Evolutionary conservation across 2,113 vertebrate species (phyloP), one percentile per base, ranked within the genome.

Genomic region (Theristicus caerulescens): DNA sequence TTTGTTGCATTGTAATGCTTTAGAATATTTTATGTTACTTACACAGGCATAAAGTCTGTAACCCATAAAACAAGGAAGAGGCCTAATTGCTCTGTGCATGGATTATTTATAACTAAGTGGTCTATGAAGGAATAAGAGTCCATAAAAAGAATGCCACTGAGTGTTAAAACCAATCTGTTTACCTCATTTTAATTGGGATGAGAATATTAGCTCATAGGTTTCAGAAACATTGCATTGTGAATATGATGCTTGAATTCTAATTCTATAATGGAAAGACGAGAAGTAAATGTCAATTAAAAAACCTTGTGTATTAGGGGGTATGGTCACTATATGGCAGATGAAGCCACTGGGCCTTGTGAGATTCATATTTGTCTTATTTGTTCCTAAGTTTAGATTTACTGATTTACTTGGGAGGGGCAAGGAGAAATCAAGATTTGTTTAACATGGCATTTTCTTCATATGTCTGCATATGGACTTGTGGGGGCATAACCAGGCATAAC

Each of bases 61-160:
- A 94, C 52, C 22, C 55, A 81, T 79, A 96, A 95, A 96, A 85
- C 58, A 69, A 89, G 27, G 58, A 96, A 94, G 79, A 84, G 26
- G n/a, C 66, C 83, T 95, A 96, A 97, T 94, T 96, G 82, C 90
- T 83, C 59, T 90, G 5, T 95, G 62, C 72, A 91, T 67, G 73
- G 92, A 88, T 97, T 97, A 96, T 97, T 98, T 97, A 96, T 83
- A 94, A 54, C 74, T 76, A 47, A 94, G 90, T 88, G 52, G 69
- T 92, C 80, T 96, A 42, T 66, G 93, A 97, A 95, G 64, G 87
- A 94, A 65, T 82, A 36, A 74, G 59, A 97, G 94, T 93, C 58
- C 86, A 86, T 97, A 96, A 97, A 96, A 97, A 91, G 70, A 92
- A 94, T 73, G 85, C 31, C 76, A 79, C 26, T 80, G 72, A 83